Conservation (phyloP, 2,113 vertebrate genomes). For the Istiophorus platypterus region DNA sequence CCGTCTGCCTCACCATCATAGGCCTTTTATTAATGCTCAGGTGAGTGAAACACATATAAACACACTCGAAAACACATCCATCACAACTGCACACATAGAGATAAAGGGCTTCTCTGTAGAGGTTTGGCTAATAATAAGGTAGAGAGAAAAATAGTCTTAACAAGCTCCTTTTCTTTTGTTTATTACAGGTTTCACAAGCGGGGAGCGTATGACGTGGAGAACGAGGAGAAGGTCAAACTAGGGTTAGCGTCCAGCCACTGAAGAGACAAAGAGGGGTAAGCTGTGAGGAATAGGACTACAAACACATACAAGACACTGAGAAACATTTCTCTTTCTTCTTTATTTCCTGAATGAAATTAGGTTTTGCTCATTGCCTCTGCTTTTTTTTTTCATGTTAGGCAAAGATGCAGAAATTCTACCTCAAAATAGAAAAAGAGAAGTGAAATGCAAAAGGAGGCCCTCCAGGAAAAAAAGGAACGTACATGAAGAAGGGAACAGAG, state of each 20-base stretch:
- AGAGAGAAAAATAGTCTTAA: constrained; percentile 23
- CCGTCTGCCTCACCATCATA: constrained; percentile 93
- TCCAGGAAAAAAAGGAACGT: constrained; percentile 62
- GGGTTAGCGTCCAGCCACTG: constrained; percentile 91
- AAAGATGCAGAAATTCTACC: constrained; percentile 85
- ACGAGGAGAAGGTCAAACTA: constrained; percentile 96
- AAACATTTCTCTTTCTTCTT: neutral
- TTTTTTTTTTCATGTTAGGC: constrained; percentile 30
- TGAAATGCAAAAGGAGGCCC: constrained; percentile 71
- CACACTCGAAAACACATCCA: neutral
- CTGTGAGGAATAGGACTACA: neutral
- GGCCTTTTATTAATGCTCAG: constrained; percentile 92
- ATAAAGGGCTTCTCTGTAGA: neutral
- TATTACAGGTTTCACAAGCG: constrained; percentile 92
- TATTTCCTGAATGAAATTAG: neutral
- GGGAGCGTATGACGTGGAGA: constrained; percentile 95
- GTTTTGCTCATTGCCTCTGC: constrained; percentile 25
- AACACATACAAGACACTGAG: neutral
- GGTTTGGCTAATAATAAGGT: neutral
- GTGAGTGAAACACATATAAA: constrained; percentile 69
- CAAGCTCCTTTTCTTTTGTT: constrained; percentile 30
- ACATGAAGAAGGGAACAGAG: constrained; percentile 64
- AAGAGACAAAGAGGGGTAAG: constrained; percentile 79
- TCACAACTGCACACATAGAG: neutral
- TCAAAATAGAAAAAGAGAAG: constrained; percentile 83